A percentile compares a stretch with the other conserved stretches of the same genome.
These are phyloP conservation scores for Portevinia maculata DNA, from an alignment of 2,888 invertebrate species.

Conservation along the genomic window DNA sequence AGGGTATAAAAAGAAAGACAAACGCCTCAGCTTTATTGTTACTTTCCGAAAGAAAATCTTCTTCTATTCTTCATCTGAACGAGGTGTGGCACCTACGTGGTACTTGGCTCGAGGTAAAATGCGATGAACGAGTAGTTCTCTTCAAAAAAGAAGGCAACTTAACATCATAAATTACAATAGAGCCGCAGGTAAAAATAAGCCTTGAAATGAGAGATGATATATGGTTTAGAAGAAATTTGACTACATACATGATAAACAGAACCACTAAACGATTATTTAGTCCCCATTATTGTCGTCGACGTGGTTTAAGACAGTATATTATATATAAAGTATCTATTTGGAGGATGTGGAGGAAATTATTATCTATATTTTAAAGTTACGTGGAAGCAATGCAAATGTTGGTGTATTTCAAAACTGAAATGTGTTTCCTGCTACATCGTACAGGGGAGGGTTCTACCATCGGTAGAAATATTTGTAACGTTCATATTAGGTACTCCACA, in stretches of 20 bases:
- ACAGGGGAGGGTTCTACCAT: no score
- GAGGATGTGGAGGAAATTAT: background rate
- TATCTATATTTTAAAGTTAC: background rate
- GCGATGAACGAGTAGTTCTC: background rate
- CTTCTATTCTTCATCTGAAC: background rate
- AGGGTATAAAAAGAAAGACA: background rate
- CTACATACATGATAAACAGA: constrained; percentile 36
- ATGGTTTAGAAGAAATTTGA: constrained; percentile 70
- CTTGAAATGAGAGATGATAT: background rate
- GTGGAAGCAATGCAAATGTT: background rate
- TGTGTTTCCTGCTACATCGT: no score
- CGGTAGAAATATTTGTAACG: no score
- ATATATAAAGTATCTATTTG: background rate
- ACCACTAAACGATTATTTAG: background rate
- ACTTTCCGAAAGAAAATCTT: background rate
- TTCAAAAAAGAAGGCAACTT: background rate
- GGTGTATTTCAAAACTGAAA: background rate
- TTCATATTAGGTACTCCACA: no score
- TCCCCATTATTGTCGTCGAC: background rate
- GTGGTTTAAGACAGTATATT: background rate
- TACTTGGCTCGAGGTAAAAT: background rate
- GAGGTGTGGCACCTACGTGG: background rate
- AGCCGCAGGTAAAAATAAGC: background rate
- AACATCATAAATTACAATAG: constrained; percentile 1
- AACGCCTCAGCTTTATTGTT: no score